Evolutionary conservation across 2,888 invertebrate species (phyloP).

Genomic region (Ditylenchus weischeri): DNA sequence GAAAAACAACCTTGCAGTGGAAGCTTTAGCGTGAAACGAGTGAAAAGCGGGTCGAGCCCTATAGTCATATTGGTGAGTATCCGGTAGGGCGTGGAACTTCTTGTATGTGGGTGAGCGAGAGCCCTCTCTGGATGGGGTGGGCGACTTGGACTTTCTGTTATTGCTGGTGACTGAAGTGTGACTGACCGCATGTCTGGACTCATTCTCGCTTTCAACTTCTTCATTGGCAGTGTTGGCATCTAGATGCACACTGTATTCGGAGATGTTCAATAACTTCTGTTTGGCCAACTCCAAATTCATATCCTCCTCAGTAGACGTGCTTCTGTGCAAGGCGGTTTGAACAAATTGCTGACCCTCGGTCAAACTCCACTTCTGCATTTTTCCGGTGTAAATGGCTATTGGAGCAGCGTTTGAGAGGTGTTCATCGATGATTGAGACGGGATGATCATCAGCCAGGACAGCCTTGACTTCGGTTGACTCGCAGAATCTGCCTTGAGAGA

Average conservation of each 20-base stretch:
- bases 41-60: background rate
- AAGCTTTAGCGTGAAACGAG: background rate
- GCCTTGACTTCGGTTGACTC: conserved; percentile 16
- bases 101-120: conserved; percentile 5
- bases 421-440: background rate
- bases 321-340: background rate
- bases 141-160: too few relatives aligned
- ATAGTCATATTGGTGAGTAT: background rate
- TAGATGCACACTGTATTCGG: too few relatives aligned
- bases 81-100: background rate
- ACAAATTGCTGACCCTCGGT: conserved; percentile 7
- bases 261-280: too few relatives aligned
- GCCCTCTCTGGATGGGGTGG: background rate
- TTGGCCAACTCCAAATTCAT: too few relatives aligned
- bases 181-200: too few relatives aligned
- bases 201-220: too few relatives aligned
- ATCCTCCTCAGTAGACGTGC: background rate
- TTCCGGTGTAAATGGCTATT: conserved; percentile 6
- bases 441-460: conserved; percentile 12
- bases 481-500: conserved; percentile 7
- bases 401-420: background rate
- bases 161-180: too few relatives aligned
- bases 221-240: too few relatives aligned
- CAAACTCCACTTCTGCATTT: background rate
- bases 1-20: background rate